Evolutionary conservation across 2,888 invertebrate species (phyloP).

Genomic region (Acanthacorydalis orientalis): DNA sequence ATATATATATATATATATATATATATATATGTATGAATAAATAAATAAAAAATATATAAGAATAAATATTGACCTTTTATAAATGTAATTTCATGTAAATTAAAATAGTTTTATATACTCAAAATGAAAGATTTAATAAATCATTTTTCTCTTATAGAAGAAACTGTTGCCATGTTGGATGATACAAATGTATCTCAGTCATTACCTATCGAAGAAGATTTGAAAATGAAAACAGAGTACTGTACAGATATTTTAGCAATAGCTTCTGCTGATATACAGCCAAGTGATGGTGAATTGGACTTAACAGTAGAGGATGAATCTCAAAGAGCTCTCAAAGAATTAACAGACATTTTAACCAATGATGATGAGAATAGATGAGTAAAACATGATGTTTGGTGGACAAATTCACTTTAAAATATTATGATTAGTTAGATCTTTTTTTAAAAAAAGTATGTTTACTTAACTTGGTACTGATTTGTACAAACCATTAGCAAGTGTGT

Average conservation of each 20-base stretch:
- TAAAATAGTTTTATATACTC: too few relatives aligned
- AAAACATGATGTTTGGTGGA: not conserved
- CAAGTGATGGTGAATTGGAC: not conserved
- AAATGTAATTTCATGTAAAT: too few relatives aligned
- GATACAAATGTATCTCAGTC: constrained; percentile 16
- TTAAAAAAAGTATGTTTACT: too few relatives aligned
- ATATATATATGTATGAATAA: constrained; percentile 2
- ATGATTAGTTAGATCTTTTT: too few relatives aligned
- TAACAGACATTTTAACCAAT: not conserved
- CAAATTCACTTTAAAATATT: too few relatives aligned
- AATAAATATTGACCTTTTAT: too few relatives aligned
- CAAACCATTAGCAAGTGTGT: too few relatives aligned
- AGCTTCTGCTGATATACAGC: constrained; percentile 31
- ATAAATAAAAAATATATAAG: too few relatives aligned
- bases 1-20: too few relatives aligned
- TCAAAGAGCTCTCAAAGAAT: not conserved
- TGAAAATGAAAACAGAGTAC: constrained; percentile 30
- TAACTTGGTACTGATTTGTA: too few relatives aligned
- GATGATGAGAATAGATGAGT: not conserved
- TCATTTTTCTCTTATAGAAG: constrained; percentile 21
- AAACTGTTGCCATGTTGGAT: constrained; percentile 26
- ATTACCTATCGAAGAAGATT: constrained; percentile 4
- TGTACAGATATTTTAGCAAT: constrained; percentile 35
- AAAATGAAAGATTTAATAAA: too few relatives aligned
- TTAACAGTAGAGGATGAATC: not conserved